Percentiles rank a stretch among this genome's conserved stretches.
Conservation (phyloP, 2,113 vertebrate species). For the Urocynchramus pylzowi region DNA sequence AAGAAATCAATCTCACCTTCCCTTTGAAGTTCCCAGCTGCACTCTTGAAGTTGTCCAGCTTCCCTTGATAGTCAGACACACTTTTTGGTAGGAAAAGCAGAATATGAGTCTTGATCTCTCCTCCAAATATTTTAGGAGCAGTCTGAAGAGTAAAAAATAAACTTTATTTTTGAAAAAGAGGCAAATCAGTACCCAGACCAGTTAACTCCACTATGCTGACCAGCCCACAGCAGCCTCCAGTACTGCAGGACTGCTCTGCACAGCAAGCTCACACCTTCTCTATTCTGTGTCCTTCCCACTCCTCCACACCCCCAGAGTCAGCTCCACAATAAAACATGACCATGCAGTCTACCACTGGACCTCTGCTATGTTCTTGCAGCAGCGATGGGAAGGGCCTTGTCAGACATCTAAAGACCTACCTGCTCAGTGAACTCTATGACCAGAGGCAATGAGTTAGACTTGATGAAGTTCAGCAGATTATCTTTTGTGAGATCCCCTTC, state of each 20-base stretch:
- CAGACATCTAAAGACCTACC: constrained; percentile 64
- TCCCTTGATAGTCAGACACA: constrained; percentile 82
- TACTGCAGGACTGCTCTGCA: not conserved
- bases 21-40: constrained; percentile 90
- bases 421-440: constrained; percentile 99
- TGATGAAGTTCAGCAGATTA: constrained; percentile 86
- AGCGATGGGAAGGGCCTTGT: not conserved
- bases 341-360: not conserved
- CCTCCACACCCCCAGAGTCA: not conserved
- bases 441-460: constrained; percentile 90
- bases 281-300: not conserved
- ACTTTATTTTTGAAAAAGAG: not conserved
- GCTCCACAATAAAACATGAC: not conserved
- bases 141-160: constrained; percentile 73
- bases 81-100: constrained; percentile 92
- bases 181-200: not conserved
- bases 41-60: constrained; percentile 89
- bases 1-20: constrained; percentile 74
- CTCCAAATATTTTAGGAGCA: constrained; percentile 97
- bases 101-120: constrained; percentile 98
- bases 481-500: constrained; percentile 90
- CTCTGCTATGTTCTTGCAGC: not conserved
- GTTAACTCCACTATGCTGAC: not conserved
- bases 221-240: not conserved
- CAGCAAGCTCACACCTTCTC: not conserved